phyloP scores from a whole-genome alignment of 1,140 invertebrate genomes.

The Drosophila chauvacae region DNA sequence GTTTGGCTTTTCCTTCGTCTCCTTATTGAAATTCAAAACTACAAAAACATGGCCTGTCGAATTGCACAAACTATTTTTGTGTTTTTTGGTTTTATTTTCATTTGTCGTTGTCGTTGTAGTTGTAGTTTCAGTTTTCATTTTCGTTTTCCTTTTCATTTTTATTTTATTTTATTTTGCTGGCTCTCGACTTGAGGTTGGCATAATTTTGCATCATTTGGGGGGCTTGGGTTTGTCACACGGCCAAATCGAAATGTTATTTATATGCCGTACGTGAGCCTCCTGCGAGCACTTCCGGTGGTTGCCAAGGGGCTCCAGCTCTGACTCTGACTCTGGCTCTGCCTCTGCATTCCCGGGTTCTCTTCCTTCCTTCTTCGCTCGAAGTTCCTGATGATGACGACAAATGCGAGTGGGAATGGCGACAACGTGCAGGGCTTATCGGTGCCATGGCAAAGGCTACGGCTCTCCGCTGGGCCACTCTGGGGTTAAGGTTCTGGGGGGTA shows the following conservation, averaged over 20 bases:
- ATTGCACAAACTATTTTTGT: slow-evolving; percentile 11
- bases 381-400: slow-evolving; percentile 68
- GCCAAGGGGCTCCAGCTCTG: background rate
- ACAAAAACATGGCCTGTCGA: slow-evolving; percentile 1
- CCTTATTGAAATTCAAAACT: slow-evolving; percentile 5
- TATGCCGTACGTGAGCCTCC: slow-evolving; percentile 72
- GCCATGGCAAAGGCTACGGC: slow-evolving; percentile 15
- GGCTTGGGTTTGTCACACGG: slow-evolving; percentile 72
- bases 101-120: background rate
- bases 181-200: slow-evolving; percentile 16
- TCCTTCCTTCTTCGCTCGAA: background rate
- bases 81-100: slow-evolving; percentile 9
- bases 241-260: slow-evolving; percentile 82
- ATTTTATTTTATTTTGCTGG: slow-evolving; percentile 1
- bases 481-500: slow-evolving; percentile 13
- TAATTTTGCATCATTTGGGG: slow-evolving; percentile 51
- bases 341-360: background rate
- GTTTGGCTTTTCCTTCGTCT: background rate
- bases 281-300: slow-evolving; percentile 34
- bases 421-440: slow-evolving; percentile 78
- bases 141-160: slow-evolving; percentile 2
- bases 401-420: slow-evolving; percentile 72
- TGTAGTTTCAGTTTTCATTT: background rate
- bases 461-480: background rate
- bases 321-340: background rate